Conservation (phyloP, 2,797 vertebrate genomes). For the Rhincodon typus region DNA sequence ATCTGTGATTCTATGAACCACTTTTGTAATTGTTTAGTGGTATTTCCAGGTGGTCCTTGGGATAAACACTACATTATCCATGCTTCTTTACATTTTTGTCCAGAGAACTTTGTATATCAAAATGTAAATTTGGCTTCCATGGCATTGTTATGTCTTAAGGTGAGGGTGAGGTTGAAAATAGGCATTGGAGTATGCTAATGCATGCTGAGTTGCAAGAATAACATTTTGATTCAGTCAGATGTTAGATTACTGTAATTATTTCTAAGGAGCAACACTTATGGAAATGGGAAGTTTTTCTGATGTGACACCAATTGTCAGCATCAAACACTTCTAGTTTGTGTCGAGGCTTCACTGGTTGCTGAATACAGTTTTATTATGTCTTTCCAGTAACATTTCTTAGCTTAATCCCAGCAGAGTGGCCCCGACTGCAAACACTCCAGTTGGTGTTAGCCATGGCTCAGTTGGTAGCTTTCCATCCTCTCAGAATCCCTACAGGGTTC, state of each 20-base stretch:
- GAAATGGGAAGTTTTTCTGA: not conserved
- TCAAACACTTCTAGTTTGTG: not conserved
- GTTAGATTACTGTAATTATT: not conserved
- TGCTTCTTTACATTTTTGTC: too few species aligned
- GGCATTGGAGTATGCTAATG: not conserved
- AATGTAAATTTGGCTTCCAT: not conserved
- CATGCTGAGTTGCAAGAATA: not conserved
- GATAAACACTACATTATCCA: not conserved
- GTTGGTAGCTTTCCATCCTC: too few species aligned
- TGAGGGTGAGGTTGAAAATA: not conserved
- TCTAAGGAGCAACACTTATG: not conserved
- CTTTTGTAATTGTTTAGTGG: not conserved
- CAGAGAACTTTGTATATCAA: not conserved
- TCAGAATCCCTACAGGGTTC: too few species aligned
- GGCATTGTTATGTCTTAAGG: not conserved
- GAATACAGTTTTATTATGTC: not conserved
- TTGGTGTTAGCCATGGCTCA: not conserved
- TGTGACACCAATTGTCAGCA: not conserved
- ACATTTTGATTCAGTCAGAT: not conserved
- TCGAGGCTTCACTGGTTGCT: too few species aligned
- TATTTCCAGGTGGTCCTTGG: not conserved
- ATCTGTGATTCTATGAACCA: too few species aligned
- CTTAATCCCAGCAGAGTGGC: not conserved
- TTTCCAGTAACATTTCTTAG: not conserved
- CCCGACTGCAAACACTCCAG: not conserved